Conservation (phyloP, 2,797 vertebrate species). For the Arnoldichthys spilopterus region DNA sequence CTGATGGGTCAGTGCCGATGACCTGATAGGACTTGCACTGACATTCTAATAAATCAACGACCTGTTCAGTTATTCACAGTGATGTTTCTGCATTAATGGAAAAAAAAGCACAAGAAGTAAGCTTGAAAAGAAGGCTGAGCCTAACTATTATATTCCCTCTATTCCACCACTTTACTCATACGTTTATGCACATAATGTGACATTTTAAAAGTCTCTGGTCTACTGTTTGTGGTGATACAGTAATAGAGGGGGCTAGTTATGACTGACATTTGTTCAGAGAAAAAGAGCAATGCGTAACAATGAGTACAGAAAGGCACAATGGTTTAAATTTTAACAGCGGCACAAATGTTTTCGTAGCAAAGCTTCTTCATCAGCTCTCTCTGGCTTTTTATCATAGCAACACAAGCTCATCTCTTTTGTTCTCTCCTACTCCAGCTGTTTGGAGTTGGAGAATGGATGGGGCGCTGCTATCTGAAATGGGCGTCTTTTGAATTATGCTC, state of each 20-base stretch:
- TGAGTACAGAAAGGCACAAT: background rate
- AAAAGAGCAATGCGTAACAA: background rate
- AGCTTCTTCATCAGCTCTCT: background rate
- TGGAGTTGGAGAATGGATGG: constrained; percentile 33
- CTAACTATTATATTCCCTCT: background rate
- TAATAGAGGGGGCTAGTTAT: background rate
- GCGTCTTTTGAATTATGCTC: constrained; percentile 56
- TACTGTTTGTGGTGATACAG: background rate
- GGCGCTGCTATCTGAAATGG: constrained; percentile 35
- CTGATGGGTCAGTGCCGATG: constrained; percentile 25
- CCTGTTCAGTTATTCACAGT: constrained; percentile 23
- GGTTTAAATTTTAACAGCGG: background rate
- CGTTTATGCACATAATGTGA: background rate
- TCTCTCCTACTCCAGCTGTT: constrained; percentile 24
- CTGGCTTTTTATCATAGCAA: constrained; percentile 2
- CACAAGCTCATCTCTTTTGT: constrained; percentile 24
- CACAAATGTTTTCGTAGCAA: background rate
- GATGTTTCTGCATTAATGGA: constrained; percentile 4
- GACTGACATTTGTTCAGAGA: background rate
- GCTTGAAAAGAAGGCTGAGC: background rate
- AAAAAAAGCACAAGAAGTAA: background rate
- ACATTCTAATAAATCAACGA: constrained; percentile 39
- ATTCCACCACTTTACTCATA: background rate
- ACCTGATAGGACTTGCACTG: constrained; percentile 22
- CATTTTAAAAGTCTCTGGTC: background rate